Evolutionary conservation across 2,797 vertebrate genomes (phyloP).

Genomic region (Hypotaenidia philippensis): DNA sequence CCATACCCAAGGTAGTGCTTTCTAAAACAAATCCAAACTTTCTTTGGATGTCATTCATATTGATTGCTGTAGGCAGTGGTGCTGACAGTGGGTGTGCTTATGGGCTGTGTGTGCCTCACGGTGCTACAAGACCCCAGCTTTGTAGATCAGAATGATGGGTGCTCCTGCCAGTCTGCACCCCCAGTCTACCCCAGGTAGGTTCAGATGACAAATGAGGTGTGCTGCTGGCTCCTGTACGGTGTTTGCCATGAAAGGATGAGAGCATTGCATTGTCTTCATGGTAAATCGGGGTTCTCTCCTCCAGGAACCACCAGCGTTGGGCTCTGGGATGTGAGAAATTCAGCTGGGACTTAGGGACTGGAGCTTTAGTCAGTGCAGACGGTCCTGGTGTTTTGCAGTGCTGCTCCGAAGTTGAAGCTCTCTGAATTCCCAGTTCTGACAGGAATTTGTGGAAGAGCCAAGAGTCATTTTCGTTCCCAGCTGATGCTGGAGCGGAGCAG

Average conservation of each 20-base stretch:
- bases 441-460: neutral
- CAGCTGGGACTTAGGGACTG: neutral
- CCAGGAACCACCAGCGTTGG: fast-evolving
- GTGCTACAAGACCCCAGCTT: neutral
- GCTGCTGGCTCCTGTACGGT: neutral
- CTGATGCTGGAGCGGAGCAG: neutral
- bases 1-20: neutral
- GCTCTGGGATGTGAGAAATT: neutral
- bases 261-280: neutral
- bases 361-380: neutral
- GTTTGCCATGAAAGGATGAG: neutral
- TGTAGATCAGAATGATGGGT: neutral
- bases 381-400: neutral
- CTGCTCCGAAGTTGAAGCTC: neutral
- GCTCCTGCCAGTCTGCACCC: neutral
- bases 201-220: fast-evolving
- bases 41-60: neutral
- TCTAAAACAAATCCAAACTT: neutral
- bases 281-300: neutral
- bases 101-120: neutral
- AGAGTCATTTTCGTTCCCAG: neutral
- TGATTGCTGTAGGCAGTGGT: neutral
- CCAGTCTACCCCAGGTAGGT: fast-evolving
- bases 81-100: neutral
- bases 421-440: neutral